Percentiles rank a stretch among this genome's conserved stretches.
These are phyloP conservation scores for Bellardia bayeri DNA, from an alignment of 2,888 invertebrate genomes.

Conservation along the genomic window DNA sequence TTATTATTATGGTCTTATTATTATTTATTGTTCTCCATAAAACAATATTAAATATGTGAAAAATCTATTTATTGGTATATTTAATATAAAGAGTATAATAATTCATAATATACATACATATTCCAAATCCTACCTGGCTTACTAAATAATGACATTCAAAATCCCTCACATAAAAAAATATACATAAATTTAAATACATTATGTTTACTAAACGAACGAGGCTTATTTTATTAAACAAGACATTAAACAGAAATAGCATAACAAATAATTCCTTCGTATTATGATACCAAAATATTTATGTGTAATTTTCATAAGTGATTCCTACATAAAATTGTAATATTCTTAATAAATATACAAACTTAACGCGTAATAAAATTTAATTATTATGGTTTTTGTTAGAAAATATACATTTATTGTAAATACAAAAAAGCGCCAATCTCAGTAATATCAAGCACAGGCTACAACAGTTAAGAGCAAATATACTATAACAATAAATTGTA, in stretches of 20 bases:
- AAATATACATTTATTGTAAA: slow-evolving; percentile 15
- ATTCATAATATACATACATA: too few species aligned
- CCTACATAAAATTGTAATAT: slow-evolving; percentile 29
- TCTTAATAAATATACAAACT: slow-evolving; percentile 19
- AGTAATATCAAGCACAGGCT: not conserved
- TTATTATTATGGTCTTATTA: too few species aligned
- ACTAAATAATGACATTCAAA: too few species aligned
- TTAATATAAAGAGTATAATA: too few species aligned
- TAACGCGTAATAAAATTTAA: slow-evolving; percentile 37
- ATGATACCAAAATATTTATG: not conserved
- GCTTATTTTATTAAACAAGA: slow-evolving; percentile 3
- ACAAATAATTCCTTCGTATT: not conserved
- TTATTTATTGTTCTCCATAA: too few species aligned
- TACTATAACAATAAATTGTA: not conserved
- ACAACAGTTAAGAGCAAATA: not conserved
- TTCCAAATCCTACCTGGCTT: not conserved
- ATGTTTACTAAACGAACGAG: not conserved
- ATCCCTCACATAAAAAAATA: not conserved
- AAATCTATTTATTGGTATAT: too few species aligned
- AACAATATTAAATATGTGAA: too few species aligned
- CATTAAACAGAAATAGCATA: not conserved
- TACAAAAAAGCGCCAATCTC: not conserved
- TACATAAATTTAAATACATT: not conserved
- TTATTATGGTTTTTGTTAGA: slow-evolving; percentile 13
- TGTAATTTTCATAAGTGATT: slow-evolving; percentile 9